Percentiles rank a stretch among this genome's conserved stretches.
These are phyloP conservation scores for Mus spicilegus DNA, from an alignment of 2,113 vertebrate species.

Conservation along the genomic window DNA sequence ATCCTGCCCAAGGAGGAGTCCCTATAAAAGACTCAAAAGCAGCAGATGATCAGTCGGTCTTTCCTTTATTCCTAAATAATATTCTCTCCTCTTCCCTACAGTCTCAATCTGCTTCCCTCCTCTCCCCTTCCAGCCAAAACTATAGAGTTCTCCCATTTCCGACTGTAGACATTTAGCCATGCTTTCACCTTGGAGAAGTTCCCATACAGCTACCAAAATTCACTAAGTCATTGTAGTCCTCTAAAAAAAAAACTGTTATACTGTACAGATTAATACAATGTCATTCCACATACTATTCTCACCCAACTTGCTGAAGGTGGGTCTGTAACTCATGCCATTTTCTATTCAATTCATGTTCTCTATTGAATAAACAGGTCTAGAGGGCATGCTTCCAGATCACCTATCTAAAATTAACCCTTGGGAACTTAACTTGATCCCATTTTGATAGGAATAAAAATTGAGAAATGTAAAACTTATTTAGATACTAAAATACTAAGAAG, in stretches of 20 bases:
- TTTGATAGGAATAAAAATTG: background rate
- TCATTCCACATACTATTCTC: background rate
- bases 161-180: background rate
- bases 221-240: background rate
- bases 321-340: background rate
- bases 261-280: background rate
- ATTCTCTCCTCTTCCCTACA: background rate
- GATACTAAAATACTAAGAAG: background rate
- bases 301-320: background rate
- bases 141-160: background rate
- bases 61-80: background rate
- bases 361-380: background rate
- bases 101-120: background rate
- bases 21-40: background rate
- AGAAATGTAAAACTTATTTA: slow-evolving; percentile 39
- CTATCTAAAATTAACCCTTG: background rate
- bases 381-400: background rate
- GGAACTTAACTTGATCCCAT: background rate
- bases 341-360: background rate
- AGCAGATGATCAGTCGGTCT: background rate
- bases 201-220: accelerated
- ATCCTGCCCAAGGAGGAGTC: accelerated
- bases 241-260: background rate
- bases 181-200: background rate
- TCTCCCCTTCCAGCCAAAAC: background rate